Evolutionary conservation across 2,113 vertebrate species (phyloP), one percentile per base, ranked within the genome.

Genomic region (Apus apus): DNA sequence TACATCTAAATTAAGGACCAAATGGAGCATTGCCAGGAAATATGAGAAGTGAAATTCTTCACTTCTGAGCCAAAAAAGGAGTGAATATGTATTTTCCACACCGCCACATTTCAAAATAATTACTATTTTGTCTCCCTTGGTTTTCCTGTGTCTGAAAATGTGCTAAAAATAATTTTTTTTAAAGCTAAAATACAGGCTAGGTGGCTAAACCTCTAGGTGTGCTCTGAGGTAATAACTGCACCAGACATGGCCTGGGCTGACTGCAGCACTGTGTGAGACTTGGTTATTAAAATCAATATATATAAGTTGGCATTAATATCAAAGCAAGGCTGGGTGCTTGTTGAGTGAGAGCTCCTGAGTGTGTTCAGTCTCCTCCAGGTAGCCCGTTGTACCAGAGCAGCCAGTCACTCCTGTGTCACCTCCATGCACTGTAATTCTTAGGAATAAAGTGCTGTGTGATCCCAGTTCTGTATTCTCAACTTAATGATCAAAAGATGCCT

Each of bases 1-100:
- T 97, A 32, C 66, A 93, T 97, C 96, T 97, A 92, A 91, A 91
- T 97, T 96, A 97, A 19, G 80, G 92, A 76, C 57, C 0, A 13
- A 92, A 94, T 6, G 87, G 89, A 82, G 67, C 97, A 86, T 91
- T 94, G 94, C 91, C 34, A 5, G 93, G 79, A 92, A 90, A 30
- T 74, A 51, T 43, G 90, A 91, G 70, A 45, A 95, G 57, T 29
- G 89, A 87, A 96, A 75, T 81, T 1, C 60, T 22, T 77, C 89
- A 82, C 74, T 89, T 88, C 53, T 71, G 85, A 94, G 94, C 79
- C 43, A 88, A 90, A 82, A 78, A 88, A 45, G 17, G 60, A 54
- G 38, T 16, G 76, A 80, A 32, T 85, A 40, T 26, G 29, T 80
- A 57, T 94, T 71, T 92, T 94, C 74, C 88, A 30, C n/a, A 17